Evolutionary conservation across 2,113 vertebrate genomes (phyloP), one percentile per base, ranked within the genome.

Genomic region (Oriolus oriolus): DNA sequence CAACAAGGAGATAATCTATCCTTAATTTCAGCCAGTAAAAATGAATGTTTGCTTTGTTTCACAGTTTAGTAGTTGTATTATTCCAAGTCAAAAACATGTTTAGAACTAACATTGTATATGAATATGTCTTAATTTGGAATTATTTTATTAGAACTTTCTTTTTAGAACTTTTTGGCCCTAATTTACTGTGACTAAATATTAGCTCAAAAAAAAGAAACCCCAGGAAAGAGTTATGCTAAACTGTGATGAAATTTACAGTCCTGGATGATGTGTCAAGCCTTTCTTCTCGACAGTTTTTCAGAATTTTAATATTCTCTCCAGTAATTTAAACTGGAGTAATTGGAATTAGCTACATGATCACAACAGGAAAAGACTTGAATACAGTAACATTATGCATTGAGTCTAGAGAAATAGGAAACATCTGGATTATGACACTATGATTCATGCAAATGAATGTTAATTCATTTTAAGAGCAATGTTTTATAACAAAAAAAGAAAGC

Each of bases 181-280:
- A 24, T 59, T 84, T 64, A 53, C 33, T 70, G 28, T 74, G 19
- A 35, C 30, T 78, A 81, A 86, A 81, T 56, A 54, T 24, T 19
- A 81, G 18, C 31, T 78, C 9, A 75, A 84, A 74, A 16, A 53
- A 66, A 92, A 86, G 54, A 63, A 84, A 81, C 8, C 14, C 12
- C 16, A 86, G 39, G 37, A 75, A 92, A 53, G 2, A 30, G 4
- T 76, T 69, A 53, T 0, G 0, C 5, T 54, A 88, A 73, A 73
- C 14, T 20, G 4, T 47, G 76, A 63, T 57, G 17, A 86, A 74
- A 65, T 84, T 69, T 86, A 47, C 16, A 63, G 28, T 53, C 30
- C 57, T 4, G 1, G 5, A 61, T 1, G 2, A 27, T 35, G 37
- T 0, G 0, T 63, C 30, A 52, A 60, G 35, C 6, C 26, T 78